Base-by-base conservation (phyloP, 2,113 vertebrate species). In the Psophia crepitans region DNA sequence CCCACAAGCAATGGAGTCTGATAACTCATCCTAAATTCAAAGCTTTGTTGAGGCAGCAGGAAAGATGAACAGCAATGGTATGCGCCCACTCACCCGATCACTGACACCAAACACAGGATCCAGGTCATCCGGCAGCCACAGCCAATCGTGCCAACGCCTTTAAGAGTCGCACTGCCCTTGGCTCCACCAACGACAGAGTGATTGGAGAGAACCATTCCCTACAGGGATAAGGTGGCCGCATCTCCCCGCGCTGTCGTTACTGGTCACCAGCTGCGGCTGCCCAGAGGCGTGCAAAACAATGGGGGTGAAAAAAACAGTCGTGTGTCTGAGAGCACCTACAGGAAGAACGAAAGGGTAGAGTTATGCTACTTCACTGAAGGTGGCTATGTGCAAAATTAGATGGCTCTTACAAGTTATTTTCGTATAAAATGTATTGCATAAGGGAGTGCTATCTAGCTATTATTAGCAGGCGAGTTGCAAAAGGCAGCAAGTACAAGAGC, bases 91-190 rank as follows among this genome's bases (percentile, higher is more conserved):
- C 70, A 28, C 19, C 19, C 1, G 0, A 28, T n/a, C 71, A 28
- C 14, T 1, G 0, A 39, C 23, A 33, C 60, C 27, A 46, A 65
- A 33, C 33, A 11, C 17, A 57, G 14, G 41, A 39, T 57, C 82
- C 2, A 0, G 17, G 21, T 64, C 20, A 32, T 13, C 27, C 51
- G 24, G 24, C 37, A 63, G 16, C 37, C 63, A 60, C 21, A 43
- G 54, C 27, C 21, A 27, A 2, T 32, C 8, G 0, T 44, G 23
- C 18, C 43, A 41, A 53, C 35, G 14, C 24, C 35, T 49, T 49
- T 30, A 14, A 26, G 35, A 35, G 35, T 12, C n/a, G 16, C 1
- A 7, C 37, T 1, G 3, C 6, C 12, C 32, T 32, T 28, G 24
- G 8, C 24, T 49, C 32, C 35, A 19, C 44, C 66, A 11, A 32